A percentile compares a stretch with the other conserved stretches of the same genome.
These are phyloP conservation scores for Orius laevigatus DNA, from an alignment of 1,140 invertebrate genomes.

Conservation along the genomic window DNA sequence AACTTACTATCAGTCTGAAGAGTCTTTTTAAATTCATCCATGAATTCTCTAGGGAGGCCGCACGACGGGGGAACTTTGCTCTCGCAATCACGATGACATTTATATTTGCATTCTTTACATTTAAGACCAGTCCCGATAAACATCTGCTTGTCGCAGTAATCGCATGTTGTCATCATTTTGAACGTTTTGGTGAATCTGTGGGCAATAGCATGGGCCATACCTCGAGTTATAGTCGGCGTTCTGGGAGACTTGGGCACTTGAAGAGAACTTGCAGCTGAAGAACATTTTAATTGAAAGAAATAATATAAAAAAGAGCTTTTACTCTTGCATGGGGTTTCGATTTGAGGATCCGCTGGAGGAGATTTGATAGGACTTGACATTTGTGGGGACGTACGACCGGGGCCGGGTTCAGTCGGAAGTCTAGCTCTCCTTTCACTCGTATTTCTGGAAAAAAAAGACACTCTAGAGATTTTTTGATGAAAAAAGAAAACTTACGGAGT, in stretches of 20 bases:
- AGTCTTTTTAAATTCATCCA: conserved; percentile 60
- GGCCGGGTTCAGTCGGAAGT: conserved; percentile 51
- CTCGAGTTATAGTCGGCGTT: conserved; percentile 47
- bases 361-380: conserved; percentile 47
- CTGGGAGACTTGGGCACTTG: conserved; percentile 58
- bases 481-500: neutral
- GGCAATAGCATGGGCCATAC: conserved; percentile 79
- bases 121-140: conserved; percentile 59
- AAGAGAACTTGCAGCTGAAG: conserved; percentile 28
- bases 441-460: neutral
- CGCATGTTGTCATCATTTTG: conserved; percentile 78
- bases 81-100: conserved; percentile 82
- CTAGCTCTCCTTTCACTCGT: conserved; percentile 34
- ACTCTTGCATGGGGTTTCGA: conserved; percentile 11
- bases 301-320: conserved; percentile 2
- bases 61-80: conserved; percentile 81
- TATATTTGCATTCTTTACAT: conserved; percentile 92
- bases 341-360: conserved; percentile 30
- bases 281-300: too few species aligned
- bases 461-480: too few species aligned
- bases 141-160: conserved; percentile 82
- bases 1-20: conserved; percentile 40
- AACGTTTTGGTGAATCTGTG: conserved; percentile 81
- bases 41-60: conserved; percentile 65
- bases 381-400: conserved; percentile 33